Evolutionary conservation across 23 tunicate species (phyloP).

Genomic region (Oikopleura dioica): DNA sequence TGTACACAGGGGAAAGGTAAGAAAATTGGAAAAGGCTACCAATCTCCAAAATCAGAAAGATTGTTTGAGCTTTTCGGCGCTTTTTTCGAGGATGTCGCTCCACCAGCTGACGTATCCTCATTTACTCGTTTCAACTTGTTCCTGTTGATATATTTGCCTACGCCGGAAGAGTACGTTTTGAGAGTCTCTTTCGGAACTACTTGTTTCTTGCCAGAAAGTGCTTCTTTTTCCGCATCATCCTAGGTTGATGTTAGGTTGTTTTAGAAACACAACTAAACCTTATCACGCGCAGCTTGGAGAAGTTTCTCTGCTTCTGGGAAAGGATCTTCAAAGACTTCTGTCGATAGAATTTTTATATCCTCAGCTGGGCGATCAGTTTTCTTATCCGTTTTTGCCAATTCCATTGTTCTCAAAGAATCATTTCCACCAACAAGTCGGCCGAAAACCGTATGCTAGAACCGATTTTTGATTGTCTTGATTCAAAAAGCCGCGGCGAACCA

Average conservation of each 20-base stretch:
- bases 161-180: slow-evolving; percentile 43
- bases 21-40: background rate
- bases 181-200: slow-evolving; percentile 15
- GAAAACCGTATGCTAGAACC: slow-evolving; percentile 66
- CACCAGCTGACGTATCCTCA: background rate
- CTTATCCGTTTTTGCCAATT: slow-evolving; percentile 41
- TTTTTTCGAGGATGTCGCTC: background rate
- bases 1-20: background rate
- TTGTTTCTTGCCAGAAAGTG: slow-evolving; percentile 20
- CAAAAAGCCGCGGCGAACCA: too few relatives aligned
- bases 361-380: slow-evolving; percentile 53
- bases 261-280: slow-evolving; percentile 9
- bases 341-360: slow-evolving; percentile 27
- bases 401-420: slow-evolving; percentile 34
- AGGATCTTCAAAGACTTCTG: slow-evolving; percentile 72
- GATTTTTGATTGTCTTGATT: too few relatives aligned
- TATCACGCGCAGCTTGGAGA: slow-evolving; percentile 31
- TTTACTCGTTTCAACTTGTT: background rate
- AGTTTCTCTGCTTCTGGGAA: slow-evolving; percentile 51
- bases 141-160: slow-evolving; percentile 60
- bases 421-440: slow-evolving; percentile 79
- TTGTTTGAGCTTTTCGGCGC: background rate
- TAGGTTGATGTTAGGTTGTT: background rate
- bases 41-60: background rate
- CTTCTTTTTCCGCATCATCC: slow-evolving; percentile 27